phyloP scores from a whole-genome alignment of 2,888 invertebrate genomes.

The Aspidiotus rigidus region DNA sequence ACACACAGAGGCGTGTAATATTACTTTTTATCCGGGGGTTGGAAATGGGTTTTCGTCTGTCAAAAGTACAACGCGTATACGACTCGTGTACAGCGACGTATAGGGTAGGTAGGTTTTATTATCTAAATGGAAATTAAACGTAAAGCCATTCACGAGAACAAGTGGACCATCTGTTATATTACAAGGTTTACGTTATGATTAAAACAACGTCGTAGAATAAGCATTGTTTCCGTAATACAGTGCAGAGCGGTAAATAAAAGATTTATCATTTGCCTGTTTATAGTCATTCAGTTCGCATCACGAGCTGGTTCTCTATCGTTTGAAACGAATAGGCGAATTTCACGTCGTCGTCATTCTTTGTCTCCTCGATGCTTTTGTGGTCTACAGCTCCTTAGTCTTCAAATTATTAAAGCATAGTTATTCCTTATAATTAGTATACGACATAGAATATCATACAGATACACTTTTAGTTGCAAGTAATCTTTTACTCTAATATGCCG shows the following conservation, averaged over 20 bases:
- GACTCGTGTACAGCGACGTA: neutral
- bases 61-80: neutral
- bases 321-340: constrained; percentile 25
- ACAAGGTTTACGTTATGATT: constrained; percentile 33
- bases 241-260: constrained; percentile 15
- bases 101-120: constrained; percentile 12
- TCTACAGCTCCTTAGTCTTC: no score
- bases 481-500: no score
- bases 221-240: constrained; percentile 17
- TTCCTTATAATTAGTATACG: no score
- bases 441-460: no score
- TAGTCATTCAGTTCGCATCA: constrained; percentile 20
- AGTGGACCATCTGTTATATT: constrained; percentile 33
- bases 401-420: no score
- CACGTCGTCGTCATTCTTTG: neutral
- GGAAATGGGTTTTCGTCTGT: neutral
- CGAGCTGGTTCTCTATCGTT: constrained; percentile 21
- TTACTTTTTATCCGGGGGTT: neutral
- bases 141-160: constrained; percentile 20
- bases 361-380: no score
- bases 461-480: no score
- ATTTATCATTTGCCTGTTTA: constrained; percentile 32
- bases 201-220: constrained; percentile 28
- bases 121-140: constrained; percentile 25
- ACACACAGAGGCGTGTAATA: constrained; percentile 2